Conservation (phyloP, 2,888 invertebrate species). For the Argyresthia albistria region DNA sequence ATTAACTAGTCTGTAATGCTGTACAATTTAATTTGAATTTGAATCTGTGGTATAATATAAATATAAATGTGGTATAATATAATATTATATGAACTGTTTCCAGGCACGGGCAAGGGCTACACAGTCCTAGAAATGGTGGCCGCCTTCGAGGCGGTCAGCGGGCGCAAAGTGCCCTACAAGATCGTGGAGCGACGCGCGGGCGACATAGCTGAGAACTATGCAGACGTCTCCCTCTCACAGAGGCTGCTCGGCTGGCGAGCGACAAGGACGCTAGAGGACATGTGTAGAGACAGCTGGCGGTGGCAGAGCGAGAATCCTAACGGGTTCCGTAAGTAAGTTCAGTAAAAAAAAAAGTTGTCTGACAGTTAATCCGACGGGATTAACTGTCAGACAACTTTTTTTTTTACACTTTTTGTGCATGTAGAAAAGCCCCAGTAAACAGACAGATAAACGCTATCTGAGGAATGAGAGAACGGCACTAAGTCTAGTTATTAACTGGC, state of each 20-base stretch:
- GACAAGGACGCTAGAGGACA: slow-evolving; percentile 80
- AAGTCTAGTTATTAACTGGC: too few species aligned
- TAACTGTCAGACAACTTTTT: too few species aligned
- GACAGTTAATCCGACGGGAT: too few species aligned
- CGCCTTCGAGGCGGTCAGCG: slow-evolving; percentile 84
- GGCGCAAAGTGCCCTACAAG: slow-evolving; percentile 79
- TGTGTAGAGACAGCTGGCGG: slow-evolving; percentile 91
- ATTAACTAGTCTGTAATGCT: too few species aligned
- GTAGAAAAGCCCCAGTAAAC: too few species aligned
- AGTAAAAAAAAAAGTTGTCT: too few species aligned
- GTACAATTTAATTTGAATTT: too few species aligned
- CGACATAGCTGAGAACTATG: slow-evolving; percentile 88
- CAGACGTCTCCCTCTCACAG: slow-evolving; percentile 84
- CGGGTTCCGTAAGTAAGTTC: slow-evolving; percentile 64
- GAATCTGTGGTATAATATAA: too few species aligned
- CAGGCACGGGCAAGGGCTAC: slow-evolving; percentile 83
- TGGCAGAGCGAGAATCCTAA: slow-evolving; percentile 90
- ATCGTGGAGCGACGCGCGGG: slow-evolving; percentile 83
- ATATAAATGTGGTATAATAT: too few species aligned
- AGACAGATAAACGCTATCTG: too few species aligned
- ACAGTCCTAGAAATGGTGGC: slow-evolving; percentile 90
- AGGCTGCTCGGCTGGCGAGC: slow-evolving; percentile 89
- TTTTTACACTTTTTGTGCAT: too few species aligned
- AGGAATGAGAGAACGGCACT: too few species aligned
- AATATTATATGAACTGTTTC: neutral